Base-by-base conservation (phyloP, 2,113 vertebrate genomes). In the Prochilodus magdalenae region DNA sequence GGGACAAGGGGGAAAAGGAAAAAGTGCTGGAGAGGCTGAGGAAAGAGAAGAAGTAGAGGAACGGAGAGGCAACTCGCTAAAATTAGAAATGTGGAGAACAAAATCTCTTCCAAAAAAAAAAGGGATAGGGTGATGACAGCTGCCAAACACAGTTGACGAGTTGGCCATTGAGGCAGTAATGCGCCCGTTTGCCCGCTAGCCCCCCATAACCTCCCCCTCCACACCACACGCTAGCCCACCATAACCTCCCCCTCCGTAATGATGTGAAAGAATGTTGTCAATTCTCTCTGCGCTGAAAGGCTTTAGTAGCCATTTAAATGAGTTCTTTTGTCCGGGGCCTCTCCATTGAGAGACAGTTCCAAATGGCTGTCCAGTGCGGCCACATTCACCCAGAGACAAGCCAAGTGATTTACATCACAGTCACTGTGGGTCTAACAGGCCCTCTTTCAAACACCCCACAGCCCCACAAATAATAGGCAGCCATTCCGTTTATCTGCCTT, bases 221-320 rank as follows among this genome's bases (percentile, higher is more conserved):
- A 18, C 57, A 24, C 67, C 55, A 29, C 80, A 59, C 70, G 83
- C 83, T 71, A 59, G 20, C 36, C 87, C 87, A 86, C 86, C 87
- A 89, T 87, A 87, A 89, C 85, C 90, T 89, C 90, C 90, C 92
- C 89, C 87, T 20, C 88, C 80, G 89, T 93, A 94, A 94, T 94
- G 93, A 94, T 93, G 92, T 94, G 93, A 94, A 94, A 94, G 93
- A 94, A 94, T 95, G 94, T 92, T 91, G 91, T 92, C 91, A 90
- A 93, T 94, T 93, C 92, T 90, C 89, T 81, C n/a, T 20, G 57
- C 11, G 80, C 86, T 91, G 91, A 93, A 93, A 94, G 88, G 92
- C 90, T 92, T 92, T 92, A 91, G 92, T 92, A 90, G 90, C 86
- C 91, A 93, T 94, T 93, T 93, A 93, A 93, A 94, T 93, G 75